Evolutionary conservation across 1,140 invertebrate species (phyloP), one percentile per base, ranked within the genome.

Genomic region (Vanessa tameamea): DNA sequence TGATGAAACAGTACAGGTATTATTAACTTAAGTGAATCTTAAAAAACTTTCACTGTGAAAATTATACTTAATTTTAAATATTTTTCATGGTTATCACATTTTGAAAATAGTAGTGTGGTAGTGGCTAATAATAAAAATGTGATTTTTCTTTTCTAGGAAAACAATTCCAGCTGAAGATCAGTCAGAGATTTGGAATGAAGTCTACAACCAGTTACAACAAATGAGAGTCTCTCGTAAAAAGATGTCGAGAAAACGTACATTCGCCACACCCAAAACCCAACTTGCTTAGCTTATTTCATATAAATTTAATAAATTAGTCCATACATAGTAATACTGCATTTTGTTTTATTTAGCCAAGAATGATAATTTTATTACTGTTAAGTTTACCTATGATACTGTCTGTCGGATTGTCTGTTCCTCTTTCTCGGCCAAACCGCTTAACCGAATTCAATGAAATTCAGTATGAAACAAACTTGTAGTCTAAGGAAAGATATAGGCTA

Each of bases 1-100:
- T 99, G 51, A 98, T 99, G 97, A 97, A 97, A 91, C 94, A 96
- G 66, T 99, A 99, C 86, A 96, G 98, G 95, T 96, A 61, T 61
- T 61, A 8, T 8, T 37, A 37, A 26, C 3, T 15, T 61, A 14
- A 31, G 26, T 4, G 3, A 31, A 31, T 31, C 6, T 31, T 31
- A 31, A 20, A 20, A 20, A 20, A 20, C 0, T 0, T 20, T 1
- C 1, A 20, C 20, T 20, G 20, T 20, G 20, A 20, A 20, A 20
- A 20, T 20, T 20, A 20, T 20, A 20, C 20, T 20, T 20, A 0
- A 31, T 31, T 31, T 31, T 6, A 31, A 31, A 31, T 31, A 31
- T 31, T 2, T 4, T 31, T 6, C 26, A 3, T 31, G 26, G 3
- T 31, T 31, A 31, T 31, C 6, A 31, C 26, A 3, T 31, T 31